Evolutionary conservation across 2,113 vertebrate species (phyloP).

Genomic region (Hippocampus zosterae): DNA sequence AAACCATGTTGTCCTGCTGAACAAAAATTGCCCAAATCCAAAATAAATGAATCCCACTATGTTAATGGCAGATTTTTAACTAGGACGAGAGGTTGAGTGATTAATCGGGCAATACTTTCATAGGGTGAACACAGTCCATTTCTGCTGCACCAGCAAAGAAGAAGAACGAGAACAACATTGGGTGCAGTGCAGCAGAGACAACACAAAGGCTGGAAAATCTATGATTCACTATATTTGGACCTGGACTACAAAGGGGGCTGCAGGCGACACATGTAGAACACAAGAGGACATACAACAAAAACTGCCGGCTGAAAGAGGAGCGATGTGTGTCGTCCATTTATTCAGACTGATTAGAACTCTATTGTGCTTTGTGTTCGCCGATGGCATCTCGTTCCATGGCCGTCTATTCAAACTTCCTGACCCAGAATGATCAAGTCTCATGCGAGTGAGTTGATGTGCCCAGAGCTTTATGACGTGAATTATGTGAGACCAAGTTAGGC

Average conservation of each 20-base stretch:
- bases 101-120: background rate
- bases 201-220: background rate
- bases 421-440: conserved; percentile 34
- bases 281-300: conserved; percentile 14
- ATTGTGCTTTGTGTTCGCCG: conserved; percentile 42
- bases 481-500: conserved; percentile 15
- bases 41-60: background rate
- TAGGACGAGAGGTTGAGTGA: background rate
- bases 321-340: conserved; percentile 39
- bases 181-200: background rate
- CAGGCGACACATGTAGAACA: conserved; percentile 14
- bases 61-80: background rate
- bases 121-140: background rate
- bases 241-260: conserved; percentile 18
- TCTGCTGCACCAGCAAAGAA: background rate
- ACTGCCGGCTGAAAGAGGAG: conserved; percentile 24
- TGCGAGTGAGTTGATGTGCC: conserved; percentile 9
- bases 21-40: no score
- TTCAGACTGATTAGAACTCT: conserved; percentile 47
- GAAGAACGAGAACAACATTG: conserved; percentile 3
- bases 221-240: conserved; percentile 12
- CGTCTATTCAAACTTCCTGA: conserved; percentile 47
- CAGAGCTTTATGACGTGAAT: background rate
- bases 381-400: conserved; percentile 36
- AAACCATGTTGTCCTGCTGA: no score